Conservation (phyloP, 2,113 vertebrate species). For the Tupaia tana region DNA sequence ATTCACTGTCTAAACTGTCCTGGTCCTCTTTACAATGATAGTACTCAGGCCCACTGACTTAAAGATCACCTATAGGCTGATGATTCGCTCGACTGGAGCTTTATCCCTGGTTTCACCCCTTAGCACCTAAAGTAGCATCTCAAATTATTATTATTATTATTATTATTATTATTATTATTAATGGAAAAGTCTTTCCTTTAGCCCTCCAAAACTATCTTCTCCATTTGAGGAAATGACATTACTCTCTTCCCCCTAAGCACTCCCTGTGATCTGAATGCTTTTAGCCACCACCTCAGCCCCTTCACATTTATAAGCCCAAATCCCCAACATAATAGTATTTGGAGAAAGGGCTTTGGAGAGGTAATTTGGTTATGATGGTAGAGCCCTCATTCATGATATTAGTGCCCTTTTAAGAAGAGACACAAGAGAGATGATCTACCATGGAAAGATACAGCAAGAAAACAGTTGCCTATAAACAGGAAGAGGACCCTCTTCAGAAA, state of each 20-base stretch:
- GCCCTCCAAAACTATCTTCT: background rate
- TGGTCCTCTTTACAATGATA: background rate
- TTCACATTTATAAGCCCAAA: background rate
- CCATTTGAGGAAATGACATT: background rate
- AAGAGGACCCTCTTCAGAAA: background rate
- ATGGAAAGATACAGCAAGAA: background rate
- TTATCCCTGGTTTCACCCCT: background rate
- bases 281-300: background rate
- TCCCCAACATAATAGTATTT: background rate
- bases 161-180: too few species aligned
- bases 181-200: background rate
- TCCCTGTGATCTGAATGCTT: background rate
- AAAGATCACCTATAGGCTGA: background rate
- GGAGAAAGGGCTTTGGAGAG: background rate
- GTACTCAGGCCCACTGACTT: background rate
- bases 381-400: background rate
- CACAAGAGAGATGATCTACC: background rate
- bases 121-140: background rate
- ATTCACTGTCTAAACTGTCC: background rate
- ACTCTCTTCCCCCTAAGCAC: background rate
- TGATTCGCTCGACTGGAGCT: background rate
- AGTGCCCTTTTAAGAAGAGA: background rate
- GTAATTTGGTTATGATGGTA: background rate
- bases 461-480: background rate
- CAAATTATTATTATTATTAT: background rate